Evolutionary conservation across 92 coral and sea anemone species (phyloP), one percentile per base, ranked within the genome.

Genomic region (Chrysogorgia sp.): DNA sequence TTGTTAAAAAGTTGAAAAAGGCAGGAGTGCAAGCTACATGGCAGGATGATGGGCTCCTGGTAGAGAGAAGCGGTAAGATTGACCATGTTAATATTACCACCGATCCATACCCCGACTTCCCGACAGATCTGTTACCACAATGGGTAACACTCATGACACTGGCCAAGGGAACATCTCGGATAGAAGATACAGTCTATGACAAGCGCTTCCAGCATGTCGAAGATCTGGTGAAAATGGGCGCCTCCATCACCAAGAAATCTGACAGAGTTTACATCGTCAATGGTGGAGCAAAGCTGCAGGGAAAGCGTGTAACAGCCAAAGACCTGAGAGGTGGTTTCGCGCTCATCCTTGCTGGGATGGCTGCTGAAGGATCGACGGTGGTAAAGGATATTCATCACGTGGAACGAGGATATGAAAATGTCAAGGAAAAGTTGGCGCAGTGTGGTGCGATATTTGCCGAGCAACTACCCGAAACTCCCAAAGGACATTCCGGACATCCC

Each of bases 271-370:
- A 76, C 8, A 17, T 21, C 24, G 81, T 69, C 25, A 23, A 32
- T 63, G 88, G 84, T 0, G 63, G 40, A 34, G 31, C 43, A 8
- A 6, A 7, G 1, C 34, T 81, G 20, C 17, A 12, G 2, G 80
- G 83, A 9, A 10, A 20, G 40, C 52, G 17, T 5, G 90, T 86
- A 48, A 3, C n/a, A 5, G 90, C 86, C 14, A 82, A 78, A 6
- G 90, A 86, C 41, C 75, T 86, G 70, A 75, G 90, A 64, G 90
- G 81, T 0, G 81, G 83, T 10, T 80, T 69, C 22, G 85, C 90
- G 19, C 75, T 86, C 26, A 58, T 86, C 19, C 63, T 86, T 49
- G 83, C 85, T 10, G 90, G 74, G 28, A 33, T 86, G 48, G 74
- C 58, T 0, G 82, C 83, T 23, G 34, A 31, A 28, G 90, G 90